These are phyloP conservation scores for Rousettus madagascariensis DNA, from an alignment of 2,797 vertebrate species.

Conservation along the genomic window DNA sequence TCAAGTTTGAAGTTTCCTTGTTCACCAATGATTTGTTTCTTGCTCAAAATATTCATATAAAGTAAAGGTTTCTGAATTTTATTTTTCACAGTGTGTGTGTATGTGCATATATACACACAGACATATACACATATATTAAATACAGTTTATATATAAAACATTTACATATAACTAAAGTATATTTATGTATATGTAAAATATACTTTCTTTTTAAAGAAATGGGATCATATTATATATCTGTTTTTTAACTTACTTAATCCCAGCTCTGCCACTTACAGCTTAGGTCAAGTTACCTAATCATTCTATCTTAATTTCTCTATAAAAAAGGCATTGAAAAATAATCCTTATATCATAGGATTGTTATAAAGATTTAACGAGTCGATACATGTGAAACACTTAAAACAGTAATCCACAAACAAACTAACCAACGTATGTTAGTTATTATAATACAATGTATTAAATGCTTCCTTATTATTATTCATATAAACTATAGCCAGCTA, in stretches of 20 bases:
- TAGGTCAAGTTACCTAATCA: neutral
- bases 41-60: neutral
- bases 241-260: neutral
- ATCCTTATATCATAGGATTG: neutral
- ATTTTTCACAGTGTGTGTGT: neutral
- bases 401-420: neutral
- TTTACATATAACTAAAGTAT: too few relatives aligned
- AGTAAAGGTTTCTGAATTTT: neutral
- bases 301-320: neutral
- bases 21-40: neutral
- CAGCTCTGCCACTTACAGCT: neutral
- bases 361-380: neutral
- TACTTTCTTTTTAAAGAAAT: neutral
- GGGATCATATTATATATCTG: neutral
- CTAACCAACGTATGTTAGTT: neutral
- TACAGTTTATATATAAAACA: too few relatives aligned
- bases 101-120: neutral
- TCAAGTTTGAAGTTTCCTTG: neutral
- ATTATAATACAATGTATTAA: neutral
- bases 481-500: neutral
- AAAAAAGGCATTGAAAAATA: constrained; percentile 15
- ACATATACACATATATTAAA: too few relatives aligned
- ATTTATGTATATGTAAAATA: neutral
- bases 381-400: neutral
- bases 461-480: neutral